These are phyloP conservation scores for Eristalis intricaria DNA, from an alignment of 2,888 invertebrate species.

Conservation along the genomic window DNA sequence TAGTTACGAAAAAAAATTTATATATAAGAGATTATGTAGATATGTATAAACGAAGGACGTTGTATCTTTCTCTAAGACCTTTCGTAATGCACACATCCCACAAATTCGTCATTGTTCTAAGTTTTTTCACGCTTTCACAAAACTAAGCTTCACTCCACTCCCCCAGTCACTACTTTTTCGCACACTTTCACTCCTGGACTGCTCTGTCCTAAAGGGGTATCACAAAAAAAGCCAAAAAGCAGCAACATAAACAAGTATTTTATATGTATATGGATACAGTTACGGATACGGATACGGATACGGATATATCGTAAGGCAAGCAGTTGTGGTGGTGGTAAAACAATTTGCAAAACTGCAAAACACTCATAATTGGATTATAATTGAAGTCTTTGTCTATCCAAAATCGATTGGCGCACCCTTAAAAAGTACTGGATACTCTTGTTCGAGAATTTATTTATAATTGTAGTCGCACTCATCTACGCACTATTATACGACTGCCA, in stretches of 20 bases:
- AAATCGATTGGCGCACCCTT: constrained; percentile 72
- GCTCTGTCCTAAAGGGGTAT: constrained; percentile 1
- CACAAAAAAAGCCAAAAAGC: constrained; percentile 66
- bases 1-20: constrained; percentile 44
- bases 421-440: constrained; percentile 72
- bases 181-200: neutral
- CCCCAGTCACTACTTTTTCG: constrained; percentile 28
- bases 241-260: constrained; percentile 64
- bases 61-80: constrained; percentile 59
- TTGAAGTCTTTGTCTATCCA: constrained; percentile 56
- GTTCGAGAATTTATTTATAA: constrained; percentile 70
- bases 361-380: constrained; percentile 70
- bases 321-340: constrained; percentile 43
- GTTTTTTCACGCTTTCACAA: constrained; percentile 23
- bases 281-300: neutral
- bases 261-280: neutral
- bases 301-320: constrained; percentile 2
- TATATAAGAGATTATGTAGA: neutral
- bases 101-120: constrained; percentile 58
- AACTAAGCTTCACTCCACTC: constrained; percentile 27
- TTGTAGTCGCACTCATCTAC: constrained; percentile 70
- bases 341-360: constrained; percentile 65
- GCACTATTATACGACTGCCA: constrained; percentile 38
- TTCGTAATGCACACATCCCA: constrained; percentile 71
- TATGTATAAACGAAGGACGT: constrained; percentile 31